A percentile compares a stretch with the other conserved stretches of the same genome.
phyloP scores from a whole-genome alignment of 2,797 vertebrate species.

The Kryptolebias ocellatus region DNA sequence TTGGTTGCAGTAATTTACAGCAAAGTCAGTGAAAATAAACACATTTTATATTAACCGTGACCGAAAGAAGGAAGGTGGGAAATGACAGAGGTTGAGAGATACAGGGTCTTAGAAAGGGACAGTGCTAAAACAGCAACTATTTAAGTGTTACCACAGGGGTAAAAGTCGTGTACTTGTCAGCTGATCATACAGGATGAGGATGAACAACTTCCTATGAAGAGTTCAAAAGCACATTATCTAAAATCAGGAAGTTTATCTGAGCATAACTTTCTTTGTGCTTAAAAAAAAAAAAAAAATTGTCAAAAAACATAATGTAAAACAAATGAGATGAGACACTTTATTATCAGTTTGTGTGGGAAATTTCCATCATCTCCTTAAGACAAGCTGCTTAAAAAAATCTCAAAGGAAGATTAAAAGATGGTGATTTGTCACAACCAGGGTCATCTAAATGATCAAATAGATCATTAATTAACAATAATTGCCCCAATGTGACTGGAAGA shows the following conservation, averaged over 20 bases:
- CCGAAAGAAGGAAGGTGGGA: slow-evolving; percentile 24
- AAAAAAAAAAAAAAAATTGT: slow-evolving; percentile 70
- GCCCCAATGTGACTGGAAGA: slow-evolving; percentile 15
- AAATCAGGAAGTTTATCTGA: slow-evolving; percentile 70
- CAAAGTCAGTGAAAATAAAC: slow-evolving; percentile 57
- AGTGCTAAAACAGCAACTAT: slow-evolving; percentile 46
- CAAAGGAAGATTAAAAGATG: slow-evolving; percentile 29
- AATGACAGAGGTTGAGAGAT: slow-evolving; percentile 29
- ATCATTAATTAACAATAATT: slow-evolving; percentile 17
- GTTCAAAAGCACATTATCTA: slow-evolving; percentile 66
- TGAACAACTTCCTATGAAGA: slow-evolving; percentile 55
- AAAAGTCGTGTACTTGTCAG: slow-evolving; percentile 63
- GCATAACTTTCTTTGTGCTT: slow-evolving; percentile 79
- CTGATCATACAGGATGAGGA: slow-evolving; percentile 53
- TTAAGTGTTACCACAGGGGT: slow-evolving; percentile 50
- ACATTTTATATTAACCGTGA: slow-evolving; percentile 43
- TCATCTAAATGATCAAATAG: slow-evolving; percentile 23
- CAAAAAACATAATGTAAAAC: slow-evolving; percentile 80
- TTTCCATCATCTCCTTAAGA: slow-evolving; percentile 31
- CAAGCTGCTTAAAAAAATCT: slow-evolving; percentile 36
- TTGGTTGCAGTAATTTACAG: slow-evolving; percentile 55
- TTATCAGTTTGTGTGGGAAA: slow-evolving; percentile 48
- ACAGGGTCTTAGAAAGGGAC: slow-evolving; percentile 22
- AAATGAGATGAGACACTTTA: slow-evolving; percentile 78
- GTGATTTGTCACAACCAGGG: slow-evolving; percentile 25